Evolutionary conservation across 2,888 invertebrate genomes (phyloP), one percentile per base, ranked within the genome.

Genomic region (Callinectes sapidus): DNA sequence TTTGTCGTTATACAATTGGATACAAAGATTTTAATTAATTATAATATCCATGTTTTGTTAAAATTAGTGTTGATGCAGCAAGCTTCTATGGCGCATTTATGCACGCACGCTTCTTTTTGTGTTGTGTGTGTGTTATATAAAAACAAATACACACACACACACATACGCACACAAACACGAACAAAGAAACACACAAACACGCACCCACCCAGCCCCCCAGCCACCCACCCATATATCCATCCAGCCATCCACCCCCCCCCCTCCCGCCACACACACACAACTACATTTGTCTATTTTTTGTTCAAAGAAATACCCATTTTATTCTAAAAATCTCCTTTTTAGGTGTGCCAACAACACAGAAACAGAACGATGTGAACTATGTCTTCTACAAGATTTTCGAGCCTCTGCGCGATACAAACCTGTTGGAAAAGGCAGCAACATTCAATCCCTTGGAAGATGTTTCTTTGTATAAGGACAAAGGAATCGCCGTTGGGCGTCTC

Each of bases 371-470:
- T 23, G 35, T 42, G 3, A 42, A 87, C 23, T 48, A 42, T 23
- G n/a, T 28, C n/a, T 54, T 87, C 87, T 87, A 87, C 87, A 87
- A 87, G 87, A 54, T 87, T 3, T 48, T 87, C n/a, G 48, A 48
- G 6, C 42, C 48, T 23, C 28, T 87, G 1, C 87, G 42, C 13
- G 87, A 87, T 14, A 14, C 2, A 10, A 61, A 88, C 2, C 32
- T 88, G 32, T 18, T 14, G 13, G 90, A 39, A 18, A 42, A 48
- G 18, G 90, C 87, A 13, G 87, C 96, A 92, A 95, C 95, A 94
- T 97, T 96, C 95, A 96, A 96, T 94, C 96, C 97, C 81, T 96
- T 97, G 95, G 96, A 96, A 14, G 96, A 97, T 95, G 95, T 96
- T 35, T 96, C 97, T 95, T 96, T 96, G 95, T 97, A 96, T 95